phyloP scores from a whole-genome alignment of 2,888 invertebrate genomes.

The Agonum fuliginosum region DNA sequence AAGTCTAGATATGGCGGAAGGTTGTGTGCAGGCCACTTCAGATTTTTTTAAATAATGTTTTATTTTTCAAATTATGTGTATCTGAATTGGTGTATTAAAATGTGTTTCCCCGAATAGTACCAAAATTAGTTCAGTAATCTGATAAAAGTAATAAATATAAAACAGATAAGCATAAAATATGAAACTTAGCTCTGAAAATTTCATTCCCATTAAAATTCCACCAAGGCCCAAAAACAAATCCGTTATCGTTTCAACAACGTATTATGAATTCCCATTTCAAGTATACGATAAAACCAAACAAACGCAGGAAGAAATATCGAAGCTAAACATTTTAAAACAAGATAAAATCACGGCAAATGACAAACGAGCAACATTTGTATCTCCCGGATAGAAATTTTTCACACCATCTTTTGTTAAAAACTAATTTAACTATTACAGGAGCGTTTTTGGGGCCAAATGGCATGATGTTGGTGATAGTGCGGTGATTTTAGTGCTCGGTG shows the following conservation, averaged over 20 bases:
- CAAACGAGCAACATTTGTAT: slow-evolving; percentile 16
- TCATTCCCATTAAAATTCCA: neutral
- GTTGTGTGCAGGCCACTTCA: too few species aligned
- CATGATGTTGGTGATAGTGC: neutral
- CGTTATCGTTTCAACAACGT: neutral
- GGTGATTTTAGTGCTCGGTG: neutral
- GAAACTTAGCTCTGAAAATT: too few species aligned
- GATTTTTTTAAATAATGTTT: too few species aligned
- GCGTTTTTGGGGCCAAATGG: slow-evolving; percentile 1
- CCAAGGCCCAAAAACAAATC: neutral
- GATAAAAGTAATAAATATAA: neutral
- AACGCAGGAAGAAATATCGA: neutral
- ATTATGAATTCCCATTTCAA: slow-evolving; percentile 21
- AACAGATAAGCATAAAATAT: too few species aligned
- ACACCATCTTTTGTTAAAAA: slow-evolving; percentile 1
- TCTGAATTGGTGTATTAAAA: neutral
- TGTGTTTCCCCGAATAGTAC: too few species aligned
- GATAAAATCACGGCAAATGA: slow-evolving; percentile 25
- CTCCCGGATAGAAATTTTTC: neutral
- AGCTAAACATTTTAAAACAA: slow-evolving; percentile 34
- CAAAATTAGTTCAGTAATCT: too few species aligned
- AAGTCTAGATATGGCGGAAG: too few species aligned
- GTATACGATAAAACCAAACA: slow-evolving; percentile 7
- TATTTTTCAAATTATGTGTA: neutral
- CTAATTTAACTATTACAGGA: slow-evolving; percentile 17